Evolutionary conservation across 2,797 vertebrate species (phyloP).

Genomic region (Labroides dimidiatus): DNA sequence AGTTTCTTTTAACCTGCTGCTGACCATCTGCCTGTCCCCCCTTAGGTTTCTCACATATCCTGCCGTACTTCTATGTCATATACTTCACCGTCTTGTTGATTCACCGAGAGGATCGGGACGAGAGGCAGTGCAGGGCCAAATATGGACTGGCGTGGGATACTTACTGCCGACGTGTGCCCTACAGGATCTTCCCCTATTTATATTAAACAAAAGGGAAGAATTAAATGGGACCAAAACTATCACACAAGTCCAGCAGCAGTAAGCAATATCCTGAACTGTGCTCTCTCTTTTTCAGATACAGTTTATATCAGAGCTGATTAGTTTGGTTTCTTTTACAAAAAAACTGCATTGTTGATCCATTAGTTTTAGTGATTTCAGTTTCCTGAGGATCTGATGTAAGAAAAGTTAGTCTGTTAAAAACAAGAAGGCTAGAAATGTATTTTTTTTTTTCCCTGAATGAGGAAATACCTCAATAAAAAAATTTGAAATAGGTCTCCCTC

Average conservation of each 20-base stretch:
- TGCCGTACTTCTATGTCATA: conserved; percentile 92
- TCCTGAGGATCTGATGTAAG: not conserved
- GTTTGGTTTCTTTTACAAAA: not conserved
- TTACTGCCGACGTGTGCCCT: conserved; percentile 90
- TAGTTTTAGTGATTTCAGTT: not conserved
- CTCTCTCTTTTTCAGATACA: conserved; percentile 5
- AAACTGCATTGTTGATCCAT: too few relatives aligned
- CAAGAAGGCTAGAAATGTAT: too few relatives aligned
- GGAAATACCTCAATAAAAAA: not conserved
- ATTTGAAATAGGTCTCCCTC: not conserved
- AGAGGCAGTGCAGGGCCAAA: conserved; percentile 88
- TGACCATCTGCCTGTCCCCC: not conserved
- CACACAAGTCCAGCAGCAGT: conserved; percentile 9
- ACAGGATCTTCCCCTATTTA: conserved; percentile 91
- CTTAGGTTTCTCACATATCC: conserved; percentile 86
- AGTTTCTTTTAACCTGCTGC: not conserved
- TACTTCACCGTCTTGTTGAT: conserved; percentile 89
- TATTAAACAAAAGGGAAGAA: conserved; percentile 80
- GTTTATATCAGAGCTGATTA: not conserved
- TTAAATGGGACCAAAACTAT: conserved; percentile 24
- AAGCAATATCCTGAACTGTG: conserved; percentile 28
- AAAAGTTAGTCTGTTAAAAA: not conserved
- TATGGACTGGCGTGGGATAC: conserved; percentile 90
- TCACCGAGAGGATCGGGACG: conserved; percentile 90
- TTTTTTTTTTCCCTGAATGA: too few relatives aligned